A percentile compares a stretch with the other conserved stretches of the same genome.
Conservation (phyloP, 2,113 vertebrate species). For the Cheirogaleus medius region DNA sequence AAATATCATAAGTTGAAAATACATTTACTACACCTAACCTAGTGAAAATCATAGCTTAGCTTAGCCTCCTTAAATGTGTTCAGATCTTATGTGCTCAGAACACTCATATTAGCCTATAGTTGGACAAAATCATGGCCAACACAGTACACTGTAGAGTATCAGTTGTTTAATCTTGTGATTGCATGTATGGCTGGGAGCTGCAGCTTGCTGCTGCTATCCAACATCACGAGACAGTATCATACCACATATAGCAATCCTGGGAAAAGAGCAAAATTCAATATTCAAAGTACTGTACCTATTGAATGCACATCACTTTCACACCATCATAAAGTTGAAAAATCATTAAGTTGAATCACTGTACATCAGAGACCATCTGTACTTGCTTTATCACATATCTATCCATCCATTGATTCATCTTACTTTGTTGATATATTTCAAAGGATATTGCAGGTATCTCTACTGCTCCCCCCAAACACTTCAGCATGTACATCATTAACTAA, state of each 20-base stretch:
- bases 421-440: neutral
- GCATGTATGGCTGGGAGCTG: neutral
- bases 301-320: neutral
- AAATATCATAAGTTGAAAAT: too few species aligned
- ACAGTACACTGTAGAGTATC: neutral
- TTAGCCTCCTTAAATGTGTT: too few species aligned
- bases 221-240: neutral
- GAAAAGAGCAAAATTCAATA: neutral
- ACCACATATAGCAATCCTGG: too few species aligned
- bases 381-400: neutral
- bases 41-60: too few species aligned
- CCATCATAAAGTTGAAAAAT: neutral
- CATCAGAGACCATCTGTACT: neutral
- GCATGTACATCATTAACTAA: neutral
- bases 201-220: neutral
- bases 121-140: neutral
- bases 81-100: too few species aligned
- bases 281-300: neutral
- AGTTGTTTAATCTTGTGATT: neutral
- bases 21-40: too few species aligned
- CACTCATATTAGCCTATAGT: neutral
- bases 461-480: neutral
- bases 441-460: neutral
- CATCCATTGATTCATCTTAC: neutral
- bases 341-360: neutral